Evolutionary conservation across 2,888 invertebrate species (phyloP).

Genomic region (Pharmacophagus antenor): DNA sequence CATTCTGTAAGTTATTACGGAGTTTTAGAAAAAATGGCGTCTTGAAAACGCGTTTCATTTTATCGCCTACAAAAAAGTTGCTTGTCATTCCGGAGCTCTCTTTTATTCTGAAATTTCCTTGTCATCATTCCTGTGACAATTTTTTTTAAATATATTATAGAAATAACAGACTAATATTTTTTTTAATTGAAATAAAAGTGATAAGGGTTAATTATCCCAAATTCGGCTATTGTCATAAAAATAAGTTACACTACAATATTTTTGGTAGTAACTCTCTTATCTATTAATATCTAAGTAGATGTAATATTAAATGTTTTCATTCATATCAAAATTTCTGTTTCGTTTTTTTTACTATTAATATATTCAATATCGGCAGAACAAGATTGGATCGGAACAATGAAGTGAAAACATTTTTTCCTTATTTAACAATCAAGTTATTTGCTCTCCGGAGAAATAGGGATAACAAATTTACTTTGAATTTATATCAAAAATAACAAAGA

Average conservation of each 20-base stretch:
- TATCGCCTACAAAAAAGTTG: neutral
- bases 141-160: neutral
- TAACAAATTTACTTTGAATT: slow-evolving; percentile 14
- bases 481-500: slow-evolving; percentile 14
- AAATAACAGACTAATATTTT: neutral
- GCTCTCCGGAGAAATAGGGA: slow-evolving; percentile 2
- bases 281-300: too few relatives aligned
- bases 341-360: neutral
- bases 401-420: slow-evolving; percentile 4
- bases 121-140: neutral
- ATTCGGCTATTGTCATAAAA: too few relatives aligned
- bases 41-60: neutral
- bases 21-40: neutral
- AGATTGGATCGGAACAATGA: slow-evolving; percentile 1
- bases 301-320: too few relatives aligned
- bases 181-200: too few relatives aligned
- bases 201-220: too few relatives aligned
- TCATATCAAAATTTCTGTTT: too few relatives aligned
- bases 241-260: too few relatives aligned
- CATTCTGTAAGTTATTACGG: neutral
- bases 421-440: slow-evolving; percentile 11
- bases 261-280: too few relatives aligned
- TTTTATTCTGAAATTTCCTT: neutral
- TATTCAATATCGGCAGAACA: neutral
- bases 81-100: neutral